These are phyloP conservation scores for Xenops minutus DNA, from an alignment of 2,797 vertebrate genomes.

Conservation along the genomic window DNA sequence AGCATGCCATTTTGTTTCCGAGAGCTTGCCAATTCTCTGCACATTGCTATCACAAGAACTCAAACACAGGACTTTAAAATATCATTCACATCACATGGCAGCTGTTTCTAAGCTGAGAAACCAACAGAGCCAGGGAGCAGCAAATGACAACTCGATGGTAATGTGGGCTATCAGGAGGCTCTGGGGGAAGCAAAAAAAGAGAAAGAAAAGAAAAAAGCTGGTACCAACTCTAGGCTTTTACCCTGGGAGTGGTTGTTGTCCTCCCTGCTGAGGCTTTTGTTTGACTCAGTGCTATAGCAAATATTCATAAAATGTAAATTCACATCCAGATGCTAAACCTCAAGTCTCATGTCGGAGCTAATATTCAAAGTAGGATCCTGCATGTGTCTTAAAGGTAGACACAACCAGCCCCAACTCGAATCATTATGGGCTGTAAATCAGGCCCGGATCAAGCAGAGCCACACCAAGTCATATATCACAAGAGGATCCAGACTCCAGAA, in stretches of 20 bases:
- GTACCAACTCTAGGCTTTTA: neutral
- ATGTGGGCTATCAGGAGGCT: neutral
- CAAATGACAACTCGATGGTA: neutral
- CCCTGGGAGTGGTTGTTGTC: neutral
- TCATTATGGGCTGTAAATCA: neutral
- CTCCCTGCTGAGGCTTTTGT: neutral
- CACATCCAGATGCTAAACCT: neutral
- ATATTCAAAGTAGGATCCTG: neutral
- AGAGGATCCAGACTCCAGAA: neutral
- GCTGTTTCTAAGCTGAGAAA: conserved; percentile 42
- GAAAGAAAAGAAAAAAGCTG: neutral
- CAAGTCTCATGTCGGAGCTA: neutral
- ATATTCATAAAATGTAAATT: conserved; percentile 2
- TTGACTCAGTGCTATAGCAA: neutral
- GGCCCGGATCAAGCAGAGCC: neutral
- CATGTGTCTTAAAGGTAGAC: neutral
- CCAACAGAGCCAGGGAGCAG: conserved; percentile 10
- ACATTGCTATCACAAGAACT: conserved; percentile 47
- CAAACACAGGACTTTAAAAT: conserved; percentile 51
- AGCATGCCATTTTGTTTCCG: conserved; percentile 47
- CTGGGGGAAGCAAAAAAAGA: too few relatives aligned
- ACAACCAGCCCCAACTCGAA: neutral
- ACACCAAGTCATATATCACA: neutral
- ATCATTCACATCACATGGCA: conserved; percentile 53
- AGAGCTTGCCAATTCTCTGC: conserved; percentile 59